Conservation (phyloP, 2,888 invertebrate genomes). For the Ceriagrion tenellum region DNA sequence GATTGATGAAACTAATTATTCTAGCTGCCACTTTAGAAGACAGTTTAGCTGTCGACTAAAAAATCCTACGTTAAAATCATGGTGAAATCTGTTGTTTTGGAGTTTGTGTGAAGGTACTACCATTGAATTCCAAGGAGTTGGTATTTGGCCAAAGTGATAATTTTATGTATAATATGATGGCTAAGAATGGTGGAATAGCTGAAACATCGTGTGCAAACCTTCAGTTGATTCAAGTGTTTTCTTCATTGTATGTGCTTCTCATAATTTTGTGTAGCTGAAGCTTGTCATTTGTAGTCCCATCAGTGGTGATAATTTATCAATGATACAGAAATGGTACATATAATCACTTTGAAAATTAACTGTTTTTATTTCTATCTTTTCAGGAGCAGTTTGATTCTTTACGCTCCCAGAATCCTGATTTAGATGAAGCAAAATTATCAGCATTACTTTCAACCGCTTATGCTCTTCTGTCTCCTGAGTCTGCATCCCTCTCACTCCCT, state of each 20-base stretch:
- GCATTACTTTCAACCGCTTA: conserved; percentile 88
- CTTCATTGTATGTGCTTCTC: background rate
- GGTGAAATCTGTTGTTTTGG: background rate
- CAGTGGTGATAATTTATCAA: background rate
- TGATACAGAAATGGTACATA: background rate
- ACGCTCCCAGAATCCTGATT: conserved; percentile 79
- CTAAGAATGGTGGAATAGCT: too few relatives aligned
- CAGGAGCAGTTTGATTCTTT: conserved; percentile 82
- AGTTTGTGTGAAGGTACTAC: background rate
- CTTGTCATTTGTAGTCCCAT: background rate
- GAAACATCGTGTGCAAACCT: background rate
- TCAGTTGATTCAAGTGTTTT: background rate
- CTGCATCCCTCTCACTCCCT: conserved; percentile 86
- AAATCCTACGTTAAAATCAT: too few relatives aligned
- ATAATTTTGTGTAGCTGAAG: too few relatives aligned
- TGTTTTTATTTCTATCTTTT: conserved; percentile 71
- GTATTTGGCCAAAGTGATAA: too few relatives aligned
- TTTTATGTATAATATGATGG: too few relatives aligned
- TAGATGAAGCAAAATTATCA: conserved; percentile 81
- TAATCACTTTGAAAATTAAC: background rate
- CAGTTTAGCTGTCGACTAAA: too few relatives aligned
- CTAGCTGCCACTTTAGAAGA: too few relatives aligned
- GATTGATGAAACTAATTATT: too few relatives aligned
- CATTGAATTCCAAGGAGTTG: too few relatives aligned
- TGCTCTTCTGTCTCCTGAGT: conserved; percentile 89